Percentiles rank a stretch among this genome's conserved stretches.
phyloP scores from a whole-genome alignment of 2,888 invertebrate genomes.

The Lasioglossum zephyrum region DNA sequence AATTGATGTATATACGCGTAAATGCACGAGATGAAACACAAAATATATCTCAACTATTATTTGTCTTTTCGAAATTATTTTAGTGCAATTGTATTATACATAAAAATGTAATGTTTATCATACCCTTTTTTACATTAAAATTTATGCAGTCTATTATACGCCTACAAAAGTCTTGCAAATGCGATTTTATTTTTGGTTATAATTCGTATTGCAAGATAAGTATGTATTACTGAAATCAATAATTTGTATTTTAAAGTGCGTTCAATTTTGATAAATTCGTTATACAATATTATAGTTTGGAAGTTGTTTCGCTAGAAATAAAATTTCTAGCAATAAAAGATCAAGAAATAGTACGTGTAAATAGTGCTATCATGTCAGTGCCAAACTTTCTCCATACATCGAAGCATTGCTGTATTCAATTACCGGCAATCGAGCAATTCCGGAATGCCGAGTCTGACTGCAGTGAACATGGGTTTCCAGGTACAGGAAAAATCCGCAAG shows the following conservation, averaged over 20 bases:
- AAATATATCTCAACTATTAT: neutral
- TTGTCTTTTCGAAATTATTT: neutral
- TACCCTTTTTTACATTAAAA: too few species aligned
- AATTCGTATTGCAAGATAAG: too few species aligned
- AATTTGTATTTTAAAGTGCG: too few species aligned
- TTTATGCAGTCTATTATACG: too few species aligned
- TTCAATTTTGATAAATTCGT: too few species aligned
- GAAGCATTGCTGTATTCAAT: neutral
- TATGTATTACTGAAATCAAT: too few species aligned
- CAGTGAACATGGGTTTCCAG: neutral
- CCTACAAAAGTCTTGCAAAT: too few species aligned
- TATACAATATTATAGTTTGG: too few species aligned
- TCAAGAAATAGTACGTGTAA: neutral
- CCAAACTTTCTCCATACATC: neutral
- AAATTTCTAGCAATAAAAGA: neutral
- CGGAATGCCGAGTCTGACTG: too few species aligned
- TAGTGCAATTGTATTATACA: neutral
- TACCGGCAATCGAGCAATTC: neutral
- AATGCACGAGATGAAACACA: neutral
- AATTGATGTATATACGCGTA: neutral
- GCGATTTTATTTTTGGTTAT: too few species aligned
- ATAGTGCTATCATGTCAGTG: neutral
- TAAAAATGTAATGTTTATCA: too few species aligned
- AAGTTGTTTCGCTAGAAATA: too few species aligned
- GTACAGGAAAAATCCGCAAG: neutral